Evolutionary conservation across 2,888 invertebrate genomes (phyloP).

Genomic region (Andrena minutula): DNA sequence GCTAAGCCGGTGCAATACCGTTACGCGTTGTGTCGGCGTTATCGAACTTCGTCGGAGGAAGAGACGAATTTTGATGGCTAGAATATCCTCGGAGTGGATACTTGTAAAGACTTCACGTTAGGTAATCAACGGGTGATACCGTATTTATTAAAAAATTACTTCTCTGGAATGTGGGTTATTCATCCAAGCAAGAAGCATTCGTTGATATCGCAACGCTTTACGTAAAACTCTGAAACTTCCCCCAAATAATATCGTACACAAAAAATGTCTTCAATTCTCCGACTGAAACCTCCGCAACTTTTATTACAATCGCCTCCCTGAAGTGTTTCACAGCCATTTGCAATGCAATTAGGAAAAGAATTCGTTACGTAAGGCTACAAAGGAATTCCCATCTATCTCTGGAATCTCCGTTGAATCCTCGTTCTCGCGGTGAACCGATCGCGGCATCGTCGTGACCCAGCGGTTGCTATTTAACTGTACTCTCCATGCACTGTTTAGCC

Average conservation of each 20-base stretch:
- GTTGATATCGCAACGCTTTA: too few species aligned
- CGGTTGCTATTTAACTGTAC: slow-evolving; percentile 42
- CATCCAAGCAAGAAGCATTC: too few species aligned
- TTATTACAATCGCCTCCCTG: neutral
- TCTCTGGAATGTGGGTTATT: too few species aligned
- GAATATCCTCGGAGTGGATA: neutral
- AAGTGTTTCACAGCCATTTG: slow-evolving; percentile 3
- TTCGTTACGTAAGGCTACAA: slow-evolving; percentile 21
- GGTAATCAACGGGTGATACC: too few species aligned
- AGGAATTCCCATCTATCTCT: slow-evolving; percentile 29
- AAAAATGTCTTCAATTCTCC: neutral
- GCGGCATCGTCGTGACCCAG: neutral
- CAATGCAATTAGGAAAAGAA: slow-evolving; percentile 4
- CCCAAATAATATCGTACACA: neutral
- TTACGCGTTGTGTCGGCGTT: slow-evolving; percentile 16
- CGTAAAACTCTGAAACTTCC: too few species aligned
- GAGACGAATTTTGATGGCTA: neutral
- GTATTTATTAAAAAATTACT: too few species aligned
- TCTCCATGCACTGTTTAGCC: slow-evolving; percentile 37
- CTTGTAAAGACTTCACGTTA: too few species aligned
- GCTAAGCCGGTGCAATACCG: slow-evolving; percentile 27
- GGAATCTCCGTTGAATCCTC: neutral
- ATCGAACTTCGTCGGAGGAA: neutral
- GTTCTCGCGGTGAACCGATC: slow-evolving; percentile 1
- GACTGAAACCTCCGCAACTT: neutral